Base-by-base conservation (phyloP, 1,140 invertebrate species). In the Acromyrmex echinatior region DNA sequence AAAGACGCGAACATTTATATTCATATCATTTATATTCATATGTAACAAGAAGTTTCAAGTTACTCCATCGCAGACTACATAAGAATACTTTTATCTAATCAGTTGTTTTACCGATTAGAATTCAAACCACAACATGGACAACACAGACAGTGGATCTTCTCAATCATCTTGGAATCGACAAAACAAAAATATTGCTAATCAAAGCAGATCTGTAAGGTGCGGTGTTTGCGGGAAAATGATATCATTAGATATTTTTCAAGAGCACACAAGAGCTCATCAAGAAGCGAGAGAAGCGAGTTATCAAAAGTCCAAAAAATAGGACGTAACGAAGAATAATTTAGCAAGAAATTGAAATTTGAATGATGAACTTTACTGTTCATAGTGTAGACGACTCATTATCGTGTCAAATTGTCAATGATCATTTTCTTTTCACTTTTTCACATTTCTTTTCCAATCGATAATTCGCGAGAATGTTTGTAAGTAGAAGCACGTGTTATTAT, bases 401-500 rank as follows among this genome's bases (percentile, higher is more conserved):
- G 9, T 28, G 16, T 25, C 18, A 10, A 12, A 16, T 65, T 14
- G 1, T 3, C 56, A 12, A 31, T 31, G 0, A n/a, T 63, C 28
- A 0, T n/a, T 28, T 31, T 39, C n/a, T 28, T 39, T 49, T 12
- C 18, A 28, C 7, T 45, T 45, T 45, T 45, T 45, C 9, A 12
- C 9, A 45, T 45, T 45, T 45, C 39, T 45, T 45, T 63, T 9
- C 7, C 60, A 12, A 25, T 62, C 14, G 10, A 21, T n/a, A 1
- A 39, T 21, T 58, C n/a, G 14, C 56, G 28, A 28, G 3, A 16
- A 10, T 21, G 21, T 39, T 58, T 56, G n/a, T 35, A 73, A 86
- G 35, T 63, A 31, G 25, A 31, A 16, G 25, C 81, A 80, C 88
- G 76, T 89, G 62, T 56, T 76, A 6, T 35, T 80, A 45, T 71